A percentile compares a stretch with the other conserved stretches of the same genome.
Evolutionary conservation across 1,140 invertebrate genomes (phyloP).

Genomic region (Neotoxoptera formosana): DNA sequence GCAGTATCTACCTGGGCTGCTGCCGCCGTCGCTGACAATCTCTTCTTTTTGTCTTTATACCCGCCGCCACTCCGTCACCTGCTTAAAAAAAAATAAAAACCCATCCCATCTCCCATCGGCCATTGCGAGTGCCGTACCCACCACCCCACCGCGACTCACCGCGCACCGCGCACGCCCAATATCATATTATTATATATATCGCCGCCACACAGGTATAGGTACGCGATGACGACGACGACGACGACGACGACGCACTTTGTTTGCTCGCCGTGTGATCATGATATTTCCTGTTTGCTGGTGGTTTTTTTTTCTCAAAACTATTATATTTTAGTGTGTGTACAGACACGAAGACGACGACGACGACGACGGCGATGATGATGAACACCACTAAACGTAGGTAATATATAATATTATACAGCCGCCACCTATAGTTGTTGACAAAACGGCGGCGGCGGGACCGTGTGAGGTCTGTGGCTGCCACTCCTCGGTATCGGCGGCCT

Average conservation of each 20-base stretch:
- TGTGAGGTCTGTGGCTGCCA: constrained; percentile 49
- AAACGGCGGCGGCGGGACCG: constrained; percentile 49
- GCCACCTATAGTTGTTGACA: constrained; percentile 38
- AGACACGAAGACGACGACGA: background rate
- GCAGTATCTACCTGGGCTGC: background rate
- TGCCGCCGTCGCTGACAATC: constrained; percentile 34
- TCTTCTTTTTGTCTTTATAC: constrained; percentile 54
- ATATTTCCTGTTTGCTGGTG: constrained; percentile 49
- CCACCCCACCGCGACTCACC: background rate
- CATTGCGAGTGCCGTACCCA: constrained; percentile 24
- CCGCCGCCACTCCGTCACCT: constrained; percentile 47
- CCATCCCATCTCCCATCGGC: constrained; percentile 42
- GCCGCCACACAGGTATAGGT: background rate
- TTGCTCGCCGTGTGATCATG: constrained; percentile 35
- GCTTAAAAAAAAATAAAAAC: constrained; percentile 24
- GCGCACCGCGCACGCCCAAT: background rate
- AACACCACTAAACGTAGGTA: background rate
- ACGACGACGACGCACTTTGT: constrained; percentile 23
- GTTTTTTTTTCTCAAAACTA: constrained; percentile 29
- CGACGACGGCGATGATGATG: background rate
- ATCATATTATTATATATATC: background rate
- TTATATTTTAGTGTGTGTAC: constrained; percentile 20
- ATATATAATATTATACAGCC: background rate
- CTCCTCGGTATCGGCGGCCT: constrained; percentile 15
- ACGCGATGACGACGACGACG: background rate